phyloP scores from a whole-genome alignment of 2,888 invertebrate species.

The Rhyacophila evoluta region DNA sequence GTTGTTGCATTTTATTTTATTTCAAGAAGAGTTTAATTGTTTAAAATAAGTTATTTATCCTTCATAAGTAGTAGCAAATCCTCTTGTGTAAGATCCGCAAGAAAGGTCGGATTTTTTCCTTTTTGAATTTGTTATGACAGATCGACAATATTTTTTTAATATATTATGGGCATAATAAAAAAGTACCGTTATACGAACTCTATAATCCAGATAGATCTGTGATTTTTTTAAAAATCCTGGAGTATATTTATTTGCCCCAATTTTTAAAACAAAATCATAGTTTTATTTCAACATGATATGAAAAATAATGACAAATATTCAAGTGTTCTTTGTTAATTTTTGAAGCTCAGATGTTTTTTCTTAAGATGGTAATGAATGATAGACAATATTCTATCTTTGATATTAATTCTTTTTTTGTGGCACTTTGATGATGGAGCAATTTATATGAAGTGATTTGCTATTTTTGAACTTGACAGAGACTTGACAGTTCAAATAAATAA shows the following conservation, averaged over 20 bases:
- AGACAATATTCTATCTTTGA: too few relatives aligned
- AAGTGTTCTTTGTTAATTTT: slow-evolving; percentile 47
- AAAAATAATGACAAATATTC: slow-evolving; percentile 48
- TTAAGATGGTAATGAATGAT: neutral
- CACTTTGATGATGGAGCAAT: slow-evolving; percentile 1
- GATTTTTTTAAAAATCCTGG: neutral
- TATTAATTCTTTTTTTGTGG: too few relatives aligned
- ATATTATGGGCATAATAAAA: slow-evolving; percentile 43
- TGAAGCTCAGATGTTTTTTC: neutral
- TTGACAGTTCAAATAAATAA: too few relatives aligned
- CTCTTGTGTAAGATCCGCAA: too few relatives aligned
- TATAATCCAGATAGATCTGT: neutral
- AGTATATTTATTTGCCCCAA: neutral
- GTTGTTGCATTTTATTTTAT: too few relatives aligned
- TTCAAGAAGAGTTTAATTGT: too few relatives aligned
- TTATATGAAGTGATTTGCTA: neutral
- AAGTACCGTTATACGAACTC: neutral
- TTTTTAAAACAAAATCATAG: neutral
- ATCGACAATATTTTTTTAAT: too few relatives aligned
- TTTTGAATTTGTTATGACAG: too few relatives aligned
- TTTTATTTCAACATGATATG: neutral
- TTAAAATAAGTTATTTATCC: too few relatives aligned
- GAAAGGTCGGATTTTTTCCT: too few relatives aligned
- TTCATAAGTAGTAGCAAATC: too few relatives aligned
- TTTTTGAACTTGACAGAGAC: too few relatives aligned